A percentile compares a stretch with the other conserved stretches of the same genome.
These are phyloP conservation scores for Scaptodrosophila lebanonensis DNA, from an alignment of 1,140 invertebrate species.

Conservation along the genomic window DNA sequence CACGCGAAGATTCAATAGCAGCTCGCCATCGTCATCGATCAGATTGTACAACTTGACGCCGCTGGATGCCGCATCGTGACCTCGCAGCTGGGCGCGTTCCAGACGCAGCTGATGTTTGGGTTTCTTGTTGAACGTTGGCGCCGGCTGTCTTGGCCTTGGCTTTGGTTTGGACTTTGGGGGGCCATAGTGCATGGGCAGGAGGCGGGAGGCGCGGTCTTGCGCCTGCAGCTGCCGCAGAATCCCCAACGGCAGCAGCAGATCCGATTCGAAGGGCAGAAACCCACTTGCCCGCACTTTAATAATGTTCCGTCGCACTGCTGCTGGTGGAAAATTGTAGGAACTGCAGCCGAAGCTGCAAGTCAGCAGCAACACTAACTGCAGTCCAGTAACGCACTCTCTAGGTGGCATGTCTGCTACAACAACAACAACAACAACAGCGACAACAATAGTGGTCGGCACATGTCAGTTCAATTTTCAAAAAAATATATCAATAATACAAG, in stretches of 20 bases:
- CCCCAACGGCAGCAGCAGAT: constrained; percentile 47
- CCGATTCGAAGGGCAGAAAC: constrained; percentile 59
- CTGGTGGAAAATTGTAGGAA: neutral
- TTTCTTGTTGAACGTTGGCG: too few relatives aligned
- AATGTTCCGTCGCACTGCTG: constrained; percentile 36
- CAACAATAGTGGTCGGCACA: neutral
- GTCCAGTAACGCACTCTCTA: neutral
- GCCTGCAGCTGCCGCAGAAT: constrained; percentile 51
- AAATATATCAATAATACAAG: too few relatives aligned
- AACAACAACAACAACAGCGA: neutral
- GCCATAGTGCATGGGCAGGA: neutral
- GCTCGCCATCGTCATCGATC: constrained; percentile 60
- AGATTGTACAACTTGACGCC: constrained; percentile 57
- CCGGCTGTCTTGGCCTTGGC: too few relatives aligned
- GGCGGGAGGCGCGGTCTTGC: constrained; percentile 42
- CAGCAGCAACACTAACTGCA: constrained; percentile 6
- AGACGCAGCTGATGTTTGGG: constrained; percentile 44
- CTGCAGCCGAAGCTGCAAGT: constrained; percentile 1
- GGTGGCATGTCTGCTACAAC: constrained; percentile 1
- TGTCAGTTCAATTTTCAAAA: neutral
- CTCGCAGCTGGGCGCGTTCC: constrained; percentile 29
- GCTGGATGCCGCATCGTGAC: constrained; percentile 23
- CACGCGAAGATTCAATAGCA: constrained; percentile 54
- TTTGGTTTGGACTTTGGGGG: constrained; percentile 5
- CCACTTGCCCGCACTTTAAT: constrained; percentile 60